phyloP scores from a whole-genome alignment of 1,140 invertebrate species.

The Drosophila kikkawai region DNA sequence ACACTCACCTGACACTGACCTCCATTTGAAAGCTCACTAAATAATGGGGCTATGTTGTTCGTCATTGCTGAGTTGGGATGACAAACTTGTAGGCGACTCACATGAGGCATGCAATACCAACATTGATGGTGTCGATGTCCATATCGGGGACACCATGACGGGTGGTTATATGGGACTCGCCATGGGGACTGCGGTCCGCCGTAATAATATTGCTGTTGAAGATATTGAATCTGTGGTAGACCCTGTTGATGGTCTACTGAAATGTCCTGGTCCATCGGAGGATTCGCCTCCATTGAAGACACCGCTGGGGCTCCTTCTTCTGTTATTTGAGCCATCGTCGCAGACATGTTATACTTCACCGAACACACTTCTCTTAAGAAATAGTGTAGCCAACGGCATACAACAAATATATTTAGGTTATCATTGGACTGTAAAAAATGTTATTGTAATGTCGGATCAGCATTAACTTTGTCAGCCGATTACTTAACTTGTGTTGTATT shows the following conservation, averaged over 20 bases:
- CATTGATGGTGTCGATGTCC: background rate
- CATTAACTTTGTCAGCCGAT: background rate
- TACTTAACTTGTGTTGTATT: background rate
- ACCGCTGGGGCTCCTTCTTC: background rate
- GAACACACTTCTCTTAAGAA: background rate
- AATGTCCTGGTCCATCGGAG: background rate
- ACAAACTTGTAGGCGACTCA: background rate
- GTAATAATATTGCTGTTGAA: constrained; percentile 3
- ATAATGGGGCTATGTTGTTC: background rate
- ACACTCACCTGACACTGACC: constrained; percentile 1
- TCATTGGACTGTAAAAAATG: constrained; percentile 1
- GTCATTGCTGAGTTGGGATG: background rate
- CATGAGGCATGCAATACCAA: background rate
- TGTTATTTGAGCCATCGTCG: background rate
- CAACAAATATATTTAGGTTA: background rate
- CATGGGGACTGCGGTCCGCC: background rate
- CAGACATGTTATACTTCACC: background rate
- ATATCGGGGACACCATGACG: background rate
- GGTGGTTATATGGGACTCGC: background rate
- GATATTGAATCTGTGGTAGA: background rate
- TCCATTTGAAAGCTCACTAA: constrained; percentile 2
- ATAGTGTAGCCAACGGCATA: background rate
- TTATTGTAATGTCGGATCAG: background rate
- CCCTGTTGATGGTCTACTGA: background rate
- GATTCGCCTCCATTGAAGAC: background rate